Conservation (phyloP, 2,113 vertebrate species). For the Leptodactylus fuscus region DNA sequence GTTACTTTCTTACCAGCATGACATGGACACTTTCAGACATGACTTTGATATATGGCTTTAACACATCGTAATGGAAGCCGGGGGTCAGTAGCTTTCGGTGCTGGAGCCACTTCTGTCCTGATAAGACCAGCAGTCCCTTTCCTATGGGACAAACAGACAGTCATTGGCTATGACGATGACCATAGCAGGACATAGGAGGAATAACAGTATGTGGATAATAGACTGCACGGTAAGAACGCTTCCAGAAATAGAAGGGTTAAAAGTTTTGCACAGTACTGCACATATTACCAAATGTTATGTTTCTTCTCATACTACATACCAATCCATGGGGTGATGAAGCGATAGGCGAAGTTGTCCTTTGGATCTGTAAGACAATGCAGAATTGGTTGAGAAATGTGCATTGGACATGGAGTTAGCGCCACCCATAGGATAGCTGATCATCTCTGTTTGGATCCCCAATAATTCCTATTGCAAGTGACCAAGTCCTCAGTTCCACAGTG, state of each 20-base stretch:
- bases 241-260: too few relatives aligned
- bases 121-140: slow-evolving; percentile 76
- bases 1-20: slow-evolving; percentile 82
- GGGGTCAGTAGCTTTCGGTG: slow-evolving; percentile 79
- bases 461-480: too few relatives aligned
- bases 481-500: too few relatives aligned
- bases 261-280: too few relatives aligned
- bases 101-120: slow-evolving; percentile 80
- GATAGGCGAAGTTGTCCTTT: slow-evolving; percentile 36
- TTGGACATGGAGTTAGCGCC: too few relatives aligned
- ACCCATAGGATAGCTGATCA: too few relatives aligned
- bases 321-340: slow-evolving; percentile 20
- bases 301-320: neutral
- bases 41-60: slow-evolving; percentile 75
- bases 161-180: neutral
- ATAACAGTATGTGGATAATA: too few relatives aligned
- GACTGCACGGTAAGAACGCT: too few relatives aligned
- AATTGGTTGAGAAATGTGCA: neutral
- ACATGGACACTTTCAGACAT: slow-evolving; percentile 73
- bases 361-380: slow-evolving; percentile 25
- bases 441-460: too few relatives aligned
- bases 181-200: neutral
- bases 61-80: slow-evolving; percentile 79
- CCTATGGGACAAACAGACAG: slow-evolving; percentile 66
- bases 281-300: too few relatives aligned